phyloP scores from a whole-genome alignment of 1,140 invertebrate species.

The Daktulosphaira vitifoliae region DNA sequence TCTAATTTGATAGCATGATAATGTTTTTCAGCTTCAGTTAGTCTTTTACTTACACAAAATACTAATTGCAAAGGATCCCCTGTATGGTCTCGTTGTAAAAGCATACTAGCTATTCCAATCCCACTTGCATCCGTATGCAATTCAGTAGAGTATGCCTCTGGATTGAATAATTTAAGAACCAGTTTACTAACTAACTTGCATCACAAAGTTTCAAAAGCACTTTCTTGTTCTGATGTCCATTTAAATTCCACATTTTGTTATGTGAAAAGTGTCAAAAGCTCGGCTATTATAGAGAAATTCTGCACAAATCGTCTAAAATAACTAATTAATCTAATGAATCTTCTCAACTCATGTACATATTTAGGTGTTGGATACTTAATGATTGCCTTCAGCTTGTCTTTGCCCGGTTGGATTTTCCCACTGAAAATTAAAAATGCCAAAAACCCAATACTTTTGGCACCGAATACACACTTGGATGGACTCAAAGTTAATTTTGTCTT shows the following conservation, averaged over 20 bases:
- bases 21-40: not conserved
- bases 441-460: no score
- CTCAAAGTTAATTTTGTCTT: no score
- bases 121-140: slow-evolving; percentile 14
- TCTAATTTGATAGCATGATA: slow-evolving; percentile 10
- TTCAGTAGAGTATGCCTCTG: slow-evolving; percentile 6
- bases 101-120: not conserved
- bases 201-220: not conserved
- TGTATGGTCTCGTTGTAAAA: not conserved
- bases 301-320: slow-evolving; percentile 8
- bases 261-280: not conserved
- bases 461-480: no score
- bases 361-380: not conserved
- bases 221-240: not conserved
- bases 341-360: not conserved
- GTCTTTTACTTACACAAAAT: slow-evolving; percentile 1
- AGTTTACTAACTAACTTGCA: not conserved
- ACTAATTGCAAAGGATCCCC: not conserved
- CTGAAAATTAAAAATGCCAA: no score
- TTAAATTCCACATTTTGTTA: not conserved
- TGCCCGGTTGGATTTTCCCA: no score
- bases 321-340: not conserved
- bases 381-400: not conserved
- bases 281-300: not conserved
- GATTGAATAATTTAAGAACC: not conserved